Conservation (phyloP, 2,888 invertebrate species). For the Labia minor region DNA sequence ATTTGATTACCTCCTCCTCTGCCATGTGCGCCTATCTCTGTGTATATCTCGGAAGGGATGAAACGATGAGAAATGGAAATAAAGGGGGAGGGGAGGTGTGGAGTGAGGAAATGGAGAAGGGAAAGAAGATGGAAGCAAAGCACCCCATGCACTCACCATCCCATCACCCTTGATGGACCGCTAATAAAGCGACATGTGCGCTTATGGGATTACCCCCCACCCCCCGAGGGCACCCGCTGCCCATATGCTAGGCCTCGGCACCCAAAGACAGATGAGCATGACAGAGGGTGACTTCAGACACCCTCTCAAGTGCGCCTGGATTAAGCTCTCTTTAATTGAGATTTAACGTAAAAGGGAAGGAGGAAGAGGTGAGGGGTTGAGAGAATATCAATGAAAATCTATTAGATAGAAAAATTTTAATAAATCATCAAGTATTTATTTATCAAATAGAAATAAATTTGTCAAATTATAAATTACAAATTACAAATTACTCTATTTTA, state of each 20-base stretch:
- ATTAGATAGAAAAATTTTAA: too few species aligned
- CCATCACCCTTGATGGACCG: not conserved
- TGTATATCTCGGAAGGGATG: too few species aligned
- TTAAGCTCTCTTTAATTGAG: slow-evolving; percentile 19
- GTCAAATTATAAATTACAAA: too few species aligned
- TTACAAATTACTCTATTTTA: too few species aligned
- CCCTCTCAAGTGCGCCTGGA: not conserved
- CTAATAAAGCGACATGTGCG: slow-evolving; percentile 5
- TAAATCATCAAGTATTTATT: too few species aligned
- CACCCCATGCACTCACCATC: not conserved
- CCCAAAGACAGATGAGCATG: not conserved
- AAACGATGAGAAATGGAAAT: too few species aligned
- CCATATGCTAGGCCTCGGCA: not conserved
- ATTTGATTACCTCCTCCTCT: not conserved
- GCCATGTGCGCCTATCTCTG: too few species aligned
- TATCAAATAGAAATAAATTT: too few species aligned
- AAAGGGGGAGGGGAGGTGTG: too few species aligned
- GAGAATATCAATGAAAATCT: too few species aligned
- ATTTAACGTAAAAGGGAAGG: slow-evolving; percentile 19
- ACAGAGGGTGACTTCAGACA: not conserved
- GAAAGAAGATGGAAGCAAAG: too few species aligned
- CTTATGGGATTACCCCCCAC: slow-evolving; percentile 5
- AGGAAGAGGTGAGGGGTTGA: slow-evolving; percentile 19
- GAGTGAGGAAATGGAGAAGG: too few species aligned
- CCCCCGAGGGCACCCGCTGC: not conserved